phyloP scores from a whole-genome alignment of 92 coral and sea anemone genomes.

The Muricea muricata region DNA sequence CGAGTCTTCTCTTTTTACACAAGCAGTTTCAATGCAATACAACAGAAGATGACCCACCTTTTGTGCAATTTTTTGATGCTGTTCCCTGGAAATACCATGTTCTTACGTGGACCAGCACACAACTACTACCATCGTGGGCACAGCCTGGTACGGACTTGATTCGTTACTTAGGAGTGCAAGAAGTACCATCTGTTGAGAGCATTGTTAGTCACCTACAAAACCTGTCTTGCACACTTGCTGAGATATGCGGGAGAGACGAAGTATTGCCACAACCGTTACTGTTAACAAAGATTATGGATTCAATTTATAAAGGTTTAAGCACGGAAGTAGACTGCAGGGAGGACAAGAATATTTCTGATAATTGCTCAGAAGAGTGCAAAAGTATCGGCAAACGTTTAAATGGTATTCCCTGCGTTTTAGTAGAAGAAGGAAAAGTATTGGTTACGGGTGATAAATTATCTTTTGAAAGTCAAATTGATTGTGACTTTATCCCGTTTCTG shows the following conservation, averaged over 20 bases:
- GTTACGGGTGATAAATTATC: slow-evolving; percentile 33
- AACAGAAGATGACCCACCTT: slow-evolving; percentile 70
- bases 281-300: slow-evolving; percentile 81
- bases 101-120: slow-evolving; percentile 81
- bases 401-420: slow-evolving; percentile 45
- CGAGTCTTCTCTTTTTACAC: slow-evolving; percentile 70
- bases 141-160: slow-evolving; percentile 70
- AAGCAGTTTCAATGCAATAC: slow-evolving; percentile 73
- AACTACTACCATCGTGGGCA: slow-evolving; percentile 87
- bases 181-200: slow-evolving; percentile 78
- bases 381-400: slow-evolving; percentile 66
- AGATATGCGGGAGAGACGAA: slow-evolving; percentile 87
- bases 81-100: slow-evolving; percentile 81
- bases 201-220: slow-evolving; percentile 82
- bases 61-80: slow-evolving; percentile 85
- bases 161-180: slow-evolving; percentile 81
- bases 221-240: slow-evolving; percentile 74
- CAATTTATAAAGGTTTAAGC: slow-evolving; percentile 76
- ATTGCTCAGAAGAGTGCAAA: slow-evolving; percentile 74
- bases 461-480: neutral
- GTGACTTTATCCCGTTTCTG: slow-evolving; percentile 24
- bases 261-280: slow-evolving; percentile 85
- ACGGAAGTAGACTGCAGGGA: slow-evolving; percentile 67
- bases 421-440: slow-evolving; percentile 47
- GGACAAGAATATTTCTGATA: slow-evolving; percentile 67